Percentiles rank a stretch among this genome's conserved stretches.
Conservation (phyloP, 2,888 invertebrate species). For the Philopedon plagiatum region DNA sequence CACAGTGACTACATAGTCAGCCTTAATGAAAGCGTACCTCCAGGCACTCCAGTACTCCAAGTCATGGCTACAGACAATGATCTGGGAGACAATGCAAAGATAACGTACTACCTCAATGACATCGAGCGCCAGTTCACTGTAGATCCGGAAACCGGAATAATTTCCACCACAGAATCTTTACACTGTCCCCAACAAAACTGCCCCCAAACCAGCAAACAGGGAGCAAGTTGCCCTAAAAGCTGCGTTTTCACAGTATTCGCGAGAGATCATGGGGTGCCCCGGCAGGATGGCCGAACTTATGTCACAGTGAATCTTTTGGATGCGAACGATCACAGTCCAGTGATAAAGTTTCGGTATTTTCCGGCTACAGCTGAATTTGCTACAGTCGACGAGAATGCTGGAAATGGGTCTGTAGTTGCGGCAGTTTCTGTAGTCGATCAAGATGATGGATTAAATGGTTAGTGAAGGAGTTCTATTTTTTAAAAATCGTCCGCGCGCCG, state of each 20-base stretch:
- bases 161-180: slow-evolving; percentile 85
- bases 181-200: slow-evolving; percentile 88
- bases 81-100: slow-evolving; percentile 91
- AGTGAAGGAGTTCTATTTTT: not conserved
- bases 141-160: slow-evolving; percentile 92
- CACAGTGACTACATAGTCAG: slow-evolving; percentile 95
- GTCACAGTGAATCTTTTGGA: slow-evolving; percentile 94
- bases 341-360: slow-evolving; percentile 91
- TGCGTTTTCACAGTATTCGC: slow-evolving; percentile 97
- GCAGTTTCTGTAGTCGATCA: slow-evolving; percentile 93
- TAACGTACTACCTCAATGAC: slow-evolving; percentile 91
- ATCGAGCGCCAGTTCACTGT: slow-evolving; percentile 91
- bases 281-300: slow-evolving; percentile 93
- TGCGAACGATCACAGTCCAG: slow-evolving; percentile 94
- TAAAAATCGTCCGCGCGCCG: too few relatives aligned
- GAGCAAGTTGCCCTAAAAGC: slow-evolving; percentile 84
- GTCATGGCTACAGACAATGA: slow-evolving; percentile 97
- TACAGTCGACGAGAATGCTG: slow-evolving; percentile 95
- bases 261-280: slow-evolving; percentile 91
- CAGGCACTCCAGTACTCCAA: slow-evolving; percentile 89
- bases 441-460: slow-evolving; percentile 90
- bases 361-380: slow-evolving; percentile 87
- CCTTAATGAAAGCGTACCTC: slow-evolving; percentile 93
- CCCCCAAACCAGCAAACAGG: slow-evolving; percentile 74
- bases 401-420: slow-evolving; percentile 91